A percentile compares a stretch with the other conserved stretches of the same genome.
Evolutionary conservation across 2,888 invertebrate genomes (phyloP).

Genomic region (Hyposoter didymator): DNA sequence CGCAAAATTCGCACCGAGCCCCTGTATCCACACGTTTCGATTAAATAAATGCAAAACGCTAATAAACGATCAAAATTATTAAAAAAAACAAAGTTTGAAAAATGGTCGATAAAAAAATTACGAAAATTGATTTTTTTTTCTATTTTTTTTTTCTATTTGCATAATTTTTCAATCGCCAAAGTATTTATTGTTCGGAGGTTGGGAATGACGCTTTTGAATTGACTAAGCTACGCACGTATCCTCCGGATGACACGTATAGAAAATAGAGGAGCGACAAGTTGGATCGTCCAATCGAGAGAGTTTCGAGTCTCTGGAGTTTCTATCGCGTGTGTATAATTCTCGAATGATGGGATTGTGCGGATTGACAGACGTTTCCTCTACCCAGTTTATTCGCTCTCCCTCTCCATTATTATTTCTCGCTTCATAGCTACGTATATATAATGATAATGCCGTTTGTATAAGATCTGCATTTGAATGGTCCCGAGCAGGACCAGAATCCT

Average conservation of each 20-base stretch:
- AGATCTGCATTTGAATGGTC: constrained; percentile 72
- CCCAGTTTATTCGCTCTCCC: constrained; percentile 15
- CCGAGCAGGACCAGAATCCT: constrained; percentile 43
- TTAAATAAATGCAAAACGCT: neutral
- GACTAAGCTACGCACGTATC: constrained; percentile 37
- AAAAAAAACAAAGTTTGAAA: neutral
- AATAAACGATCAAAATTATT: neutral
- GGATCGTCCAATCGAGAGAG: constrained; percentile 36
- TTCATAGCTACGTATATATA: neutral
- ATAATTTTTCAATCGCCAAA: neutral
- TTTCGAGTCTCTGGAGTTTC: constrained; percentile 40
- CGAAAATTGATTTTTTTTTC: no score
- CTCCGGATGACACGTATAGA: constrained; percentile 28
- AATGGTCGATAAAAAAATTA: neutral
- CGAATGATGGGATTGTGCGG: constrained; percentile 30
- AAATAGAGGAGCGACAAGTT: constrained; percentile 44
- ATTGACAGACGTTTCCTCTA: constrained; percentile 46
- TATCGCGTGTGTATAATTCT: constrained; percentile 1
- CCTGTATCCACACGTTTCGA: neutral
- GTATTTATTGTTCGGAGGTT: neutral
- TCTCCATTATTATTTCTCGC: neutral
- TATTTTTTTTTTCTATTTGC: neutral
- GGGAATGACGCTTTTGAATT: neutral
- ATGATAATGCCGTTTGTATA: neutral
- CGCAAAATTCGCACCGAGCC: constrained; percentile 41